A percentile compares a stretch with the other conserved stretches of the same genome.
phyloP scores from a whole-genome alignment of 2,113 vertebrate species.

The Caretta caretta region DNA sequence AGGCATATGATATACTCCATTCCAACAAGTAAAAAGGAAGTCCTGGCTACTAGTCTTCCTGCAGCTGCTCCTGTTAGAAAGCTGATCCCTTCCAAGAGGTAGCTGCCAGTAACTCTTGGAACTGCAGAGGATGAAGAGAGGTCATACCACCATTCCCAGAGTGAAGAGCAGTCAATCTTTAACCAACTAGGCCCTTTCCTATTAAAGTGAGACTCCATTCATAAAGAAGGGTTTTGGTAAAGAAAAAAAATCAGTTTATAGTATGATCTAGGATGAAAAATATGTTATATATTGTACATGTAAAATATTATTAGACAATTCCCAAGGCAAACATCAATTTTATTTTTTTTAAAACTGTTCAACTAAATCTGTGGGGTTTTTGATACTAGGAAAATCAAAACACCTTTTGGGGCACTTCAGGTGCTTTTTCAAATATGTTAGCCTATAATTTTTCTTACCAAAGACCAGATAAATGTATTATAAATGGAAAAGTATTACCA shows the following conservation, averaged over 20 bases:
- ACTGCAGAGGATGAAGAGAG: not conserved
- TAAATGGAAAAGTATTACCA: not conserved
- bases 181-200: not conserved
- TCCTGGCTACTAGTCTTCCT: too few relatives aligned
- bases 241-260: not conserved
- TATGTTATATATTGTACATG: not conserved
- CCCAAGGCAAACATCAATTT: not conserved
- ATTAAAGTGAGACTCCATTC: not conserved
- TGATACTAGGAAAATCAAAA: not conserved
- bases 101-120: not conserved
- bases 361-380: not conserved
- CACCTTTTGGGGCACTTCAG: not conserved
- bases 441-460: accelerated
- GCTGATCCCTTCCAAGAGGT: not conserved
- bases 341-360: not conserved
- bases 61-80: not conserved
- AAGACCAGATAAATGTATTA: not conserved
- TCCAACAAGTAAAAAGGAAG: not conserved
- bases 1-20: not conserved
- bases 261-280: not conserved
- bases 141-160: not conserved
- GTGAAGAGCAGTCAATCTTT: not conserved
- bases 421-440: not conserved
- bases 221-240: not conserved
- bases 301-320: not conserved